Percentiles rank a stretch among this genome's conserved stretches.
phyloP scores from a whole-genome alignment of 1,140 invertebrate genomes.

The Spodoptera litura region DNA sequence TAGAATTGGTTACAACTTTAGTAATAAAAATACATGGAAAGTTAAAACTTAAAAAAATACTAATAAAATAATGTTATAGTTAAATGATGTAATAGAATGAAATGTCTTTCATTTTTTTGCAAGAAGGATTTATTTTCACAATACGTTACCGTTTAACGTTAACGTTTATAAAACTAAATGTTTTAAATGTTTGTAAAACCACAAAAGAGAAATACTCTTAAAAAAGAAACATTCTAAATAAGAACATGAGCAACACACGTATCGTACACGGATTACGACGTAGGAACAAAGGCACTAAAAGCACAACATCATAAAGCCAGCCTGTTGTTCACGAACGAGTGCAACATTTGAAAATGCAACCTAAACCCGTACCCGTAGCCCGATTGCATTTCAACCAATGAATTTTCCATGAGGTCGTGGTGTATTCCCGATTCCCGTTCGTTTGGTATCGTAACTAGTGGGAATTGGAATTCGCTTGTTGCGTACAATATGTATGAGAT shows the following conservation, averaged over 20 bases:
- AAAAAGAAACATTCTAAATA: constrained; percentile 3
- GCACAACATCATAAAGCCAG: constrained; percentile 57
- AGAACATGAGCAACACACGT: constrained; percentile 1
- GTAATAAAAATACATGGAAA: too few species aligned
- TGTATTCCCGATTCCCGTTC: constrained; percentile 63
- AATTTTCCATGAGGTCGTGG: constrained; percentile 70
- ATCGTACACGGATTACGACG: constrained; percentile 31
- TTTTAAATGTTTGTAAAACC: too few species aligned
- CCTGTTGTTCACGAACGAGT: constrained; percentile 60
- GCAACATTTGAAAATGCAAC: constrained; percentile 68
- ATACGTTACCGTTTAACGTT: too few species aligned
- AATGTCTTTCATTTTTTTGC: too few species aligned
- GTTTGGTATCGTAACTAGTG: constrained; percentile 67
- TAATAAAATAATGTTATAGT: too few species aligned
- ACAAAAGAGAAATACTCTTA: neutral
- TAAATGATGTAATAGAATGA: too few species aligned
- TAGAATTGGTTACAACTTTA: too few species aligned
- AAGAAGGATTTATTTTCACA: too few species aligned
- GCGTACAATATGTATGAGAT: constrained; percentile 77
- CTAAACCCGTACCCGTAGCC: constrained; percentile 61
- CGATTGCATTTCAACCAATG: constrained; percentile 76
- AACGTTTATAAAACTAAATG: too few species aligned
- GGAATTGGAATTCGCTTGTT: constrained; percentile 74
- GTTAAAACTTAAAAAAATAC: too few species aligned
- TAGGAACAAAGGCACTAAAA: constrained; percentile 57